Evolutionary conservation across 2,797 vertebrate species (phyloP), one percentile per base, ranked within the genome.

Genomic region (Natrix natrix): DNA sequence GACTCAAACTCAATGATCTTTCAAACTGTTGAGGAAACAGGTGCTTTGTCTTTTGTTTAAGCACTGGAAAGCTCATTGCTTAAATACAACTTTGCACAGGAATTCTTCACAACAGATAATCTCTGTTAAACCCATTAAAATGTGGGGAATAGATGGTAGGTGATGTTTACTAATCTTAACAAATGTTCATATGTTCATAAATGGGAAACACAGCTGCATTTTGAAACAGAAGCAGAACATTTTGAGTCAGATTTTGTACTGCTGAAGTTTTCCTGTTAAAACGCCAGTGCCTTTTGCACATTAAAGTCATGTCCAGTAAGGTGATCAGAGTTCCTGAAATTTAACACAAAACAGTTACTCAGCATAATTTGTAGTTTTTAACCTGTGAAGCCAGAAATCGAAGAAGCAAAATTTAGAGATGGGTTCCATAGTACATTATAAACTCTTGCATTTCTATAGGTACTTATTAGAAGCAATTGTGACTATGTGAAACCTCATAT

Each of bases 181-280:
- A 87, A 92, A 93, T 92, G 74, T 78, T 91, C 92, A 91, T 94
- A 54, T 91, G 87, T 69, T 94, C 96, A 92, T 95, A 93, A 95
- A 87, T 86, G 87, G 92, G 93, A 94, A 93, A 74, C 94, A 91
- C 96, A 96, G 94, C 96, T 97, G 95, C 96, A 93, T 94, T 94
- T 96, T 95, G 94, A 93, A 88, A 94, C 90, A 56, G 92, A 94
- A 91, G 92, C 63, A 89, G 54, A 92, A 91, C 91, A 90, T 92
- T 92, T 90, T 60, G 88, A 90, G 74, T 59, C 59, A 87, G 3
- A 37, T 28, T 87, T 66, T 16, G 22, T 66, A 52, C 32, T 87
- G 37, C 37, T 59, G 66, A 83, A 2, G 11, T 13, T 22, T 93
- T 91, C 60, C 56, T 92, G 13, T 28, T 60, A 74, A 5, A 37